Base-by-base conservation (phyloP, 1,140 invertebrate genomes). In the Lasioglossum baleicum region DNA sequence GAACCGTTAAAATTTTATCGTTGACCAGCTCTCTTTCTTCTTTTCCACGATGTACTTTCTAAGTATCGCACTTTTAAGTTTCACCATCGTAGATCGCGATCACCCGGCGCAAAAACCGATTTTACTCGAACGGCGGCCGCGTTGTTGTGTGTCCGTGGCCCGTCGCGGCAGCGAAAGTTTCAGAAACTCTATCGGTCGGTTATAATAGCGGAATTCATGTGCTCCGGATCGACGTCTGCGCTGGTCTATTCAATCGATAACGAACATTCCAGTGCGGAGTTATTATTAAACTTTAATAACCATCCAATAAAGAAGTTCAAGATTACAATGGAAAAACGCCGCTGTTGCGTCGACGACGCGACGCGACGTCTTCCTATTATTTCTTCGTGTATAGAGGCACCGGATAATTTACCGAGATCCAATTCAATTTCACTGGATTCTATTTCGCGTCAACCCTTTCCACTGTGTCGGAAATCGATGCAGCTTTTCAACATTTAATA, bases 1-100 rank as follows among this genome's bases (percentile, higher is more conserved):
- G 58, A 78, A 72, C 51, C 44, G 60, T 64, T 72, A 44, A 72
- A 72, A 31, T 78, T 71, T 78, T 65, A 61, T 77, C 67, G 56
- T 22, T 40, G 11, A 3, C 10, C 31, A 48, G 15, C 70, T 75
- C 44, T 7, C 35, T 44, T 22, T 40, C 15, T 71, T 56, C 40
- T 63, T 8, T 11, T 17, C 8, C 56, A 7, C 56, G 7, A 6
- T 7, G 31, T n/a, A 15, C n/a, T 78, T 78, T 78, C 56, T 69
- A 61, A 56, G 65, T 44, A 44, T 58, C 7, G 3, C 26, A 40
- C 44, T 56, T 13, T 60, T n/a, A 67, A 53, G 48, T 66, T 75
- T 48, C 65, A 15, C 22, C 53, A 64, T 60, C 17, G 22, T 40
- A 15, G 53, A 60, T 56, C 51, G 35, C 22, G 22, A 76, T 68